phyloP scores from a whole-genome alignment of 2,888 invertebrate species.

The Amiota communis region DNA sequence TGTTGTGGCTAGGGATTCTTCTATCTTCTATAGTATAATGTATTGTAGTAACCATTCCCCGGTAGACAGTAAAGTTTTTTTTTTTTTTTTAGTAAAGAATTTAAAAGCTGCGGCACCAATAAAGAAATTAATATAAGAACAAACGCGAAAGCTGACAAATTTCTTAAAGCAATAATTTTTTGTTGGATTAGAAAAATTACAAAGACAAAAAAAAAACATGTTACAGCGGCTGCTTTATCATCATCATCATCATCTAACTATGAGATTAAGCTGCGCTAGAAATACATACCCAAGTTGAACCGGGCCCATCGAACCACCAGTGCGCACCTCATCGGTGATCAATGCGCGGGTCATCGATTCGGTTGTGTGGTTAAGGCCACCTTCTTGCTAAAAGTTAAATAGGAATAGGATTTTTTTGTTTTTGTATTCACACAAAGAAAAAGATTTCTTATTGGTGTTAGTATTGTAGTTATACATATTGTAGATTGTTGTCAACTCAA shows the following conservation, averaged over 20 bases:
- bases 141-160: conserved; percentile 30
- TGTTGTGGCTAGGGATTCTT: not conserved
- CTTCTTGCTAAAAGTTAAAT: conserved; percentile 73
- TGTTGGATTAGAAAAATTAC: conserved; percentile 48
- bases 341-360: conserved; percentile 96
- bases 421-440: conserved; percentile 1
- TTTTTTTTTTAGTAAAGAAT: too few species aligned
- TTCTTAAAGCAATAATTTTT: conserved; percentile 60
- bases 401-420: conserved; percentile 41
- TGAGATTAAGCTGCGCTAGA: conserved; percentile 35
- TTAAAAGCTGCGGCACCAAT: too few species aligned
- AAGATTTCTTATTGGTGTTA: conserved; percentile 5
- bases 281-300: conserved; percentile 94
- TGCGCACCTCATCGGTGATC: conserved; percentile 93
- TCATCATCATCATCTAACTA: not conserved
- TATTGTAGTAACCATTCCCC: not conserved
- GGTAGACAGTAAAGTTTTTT: not conserved
- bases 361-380: conserved; percentile 87
- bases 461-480: too few species aligned
- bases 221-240: too few species aligned
- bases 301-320: conserved; percentile 85
- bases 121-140: not conserved
- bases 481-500: too few species aligned
- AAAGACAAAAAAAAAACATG: not conserved
- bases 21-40: not conserved